Conservation (phyloP, 2,113 vertebrate genomes). For the Ciconia maguari region DNA sequence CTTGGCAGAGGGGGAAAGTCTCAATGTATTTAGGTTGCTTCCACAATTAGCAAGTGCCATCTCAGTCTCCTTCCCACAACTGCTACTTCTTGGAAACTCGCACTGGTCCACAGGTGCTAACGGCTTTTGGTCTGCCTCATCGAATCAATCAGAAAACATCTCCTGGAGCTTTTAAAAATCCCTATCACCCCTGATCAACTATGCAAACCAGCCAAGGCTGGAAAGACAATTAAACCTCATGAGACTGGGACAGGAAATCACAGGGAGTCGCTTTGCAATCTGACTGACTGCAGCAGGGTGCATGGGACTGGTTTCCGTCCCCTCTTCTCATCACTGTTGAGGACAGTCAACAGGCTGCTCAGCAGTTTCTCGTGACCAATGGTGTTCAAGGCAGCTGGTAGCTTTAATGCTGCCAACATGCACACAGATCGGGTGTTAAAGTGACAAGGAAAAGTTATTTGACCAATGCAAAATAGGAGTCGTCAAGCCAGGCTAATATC, state of each 20-base stretch:
- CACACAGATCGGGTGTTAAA: accelerated
- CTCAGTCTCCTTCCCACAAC: background rate
- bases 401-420: background rate
- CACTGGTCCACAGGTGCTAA: background rate
- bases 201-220: background rate
- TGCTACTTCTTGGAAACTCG: background rate
- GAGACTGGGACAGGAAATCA: background rate
- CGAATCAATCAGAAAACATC: background rate
- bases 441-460: background rate
- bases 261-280: background rate
- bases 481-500: background rate
- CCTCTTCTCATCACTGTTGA: background rate
- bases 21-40: background rate
- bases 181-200: background rate
- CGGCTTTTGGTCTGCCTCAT: background rate
- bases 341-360: background rate
- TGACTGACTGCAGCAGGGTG: background rate
- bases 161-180: background rate
- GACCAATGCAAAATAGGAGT: background rate
- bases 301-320: background rate
- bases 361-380: background rate
- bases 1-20: background rate
- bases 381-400: background rate
- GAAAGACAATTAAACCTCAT: background rate
- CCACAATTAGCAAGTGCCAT: background rate